These are phyloP conservation scores for Drosophila multiciliata DNA, from an alignment of 2,888 invertebrate species.

Conservation along the genomic window DNA sequence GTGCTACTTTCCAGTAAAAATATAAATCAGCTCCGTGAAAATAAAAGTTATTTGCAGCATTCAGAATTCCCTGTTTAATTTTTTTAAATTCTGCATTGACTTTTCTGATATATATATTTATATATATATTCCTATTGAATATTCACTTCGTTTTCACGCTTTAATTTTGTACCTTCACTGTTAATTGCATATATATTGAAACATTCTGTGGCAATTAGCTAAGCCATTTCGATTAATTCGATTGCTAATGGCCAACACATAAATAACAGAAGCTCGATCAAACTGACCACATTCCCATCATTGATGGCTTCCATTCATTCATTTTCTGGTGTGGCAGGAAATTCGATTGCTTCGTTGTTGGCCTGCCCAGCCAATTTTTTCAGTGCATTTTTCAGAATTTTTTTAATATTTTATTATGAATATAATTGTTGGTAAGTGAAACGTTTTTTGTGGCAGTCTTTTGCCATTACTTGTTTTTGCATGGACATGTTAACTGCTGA, in stretches of 20 bases:
- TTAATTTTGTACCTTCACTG: not conserved
- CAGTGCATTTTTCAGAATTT: conserved; percentile 1
- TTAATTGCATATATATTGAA: not conserved
- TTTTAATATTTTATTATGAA: not conserved
- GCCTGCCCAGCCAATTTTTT: conserved; percentile 25
- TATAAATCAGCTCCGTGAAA: not conserved
- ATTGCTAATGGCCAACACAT: conserved; percentile 38
- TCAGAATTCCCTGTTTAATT: not conserved
- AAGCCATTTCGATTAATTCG: conserved; percentile 44
- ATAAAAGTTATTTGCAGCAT: not conserved
- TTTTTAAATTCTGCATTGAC: not conserved
- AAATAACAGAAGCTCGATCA: conserved; percentile 36
- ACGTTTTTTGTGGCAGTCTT: not conserved
- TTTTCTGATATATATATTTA: not conserved
- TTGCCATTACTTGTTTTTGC: not conserved
- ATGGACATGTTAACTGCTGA: not conserved
- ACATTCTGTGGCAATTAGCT: conserved; percentile 31
- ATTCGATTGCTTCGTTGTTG: conserved; percentile 11
- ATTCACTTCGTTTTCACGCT: not conserved
- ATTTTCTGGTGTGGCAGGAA: conserved; percentile 35
- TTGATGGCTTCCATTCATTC: conserved; percentile 5
- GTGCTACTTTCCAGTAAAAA: not conserved
- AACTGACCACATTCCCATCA: conserved; percentile 3
- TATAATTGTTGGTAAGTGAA: not conserved
- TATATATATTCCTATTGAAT: not conserved